These are phyloP conservation scores for Apistogramma diplotaenia DNA, from an alignment of 2,113 vertebrate genomes.

Conservation along the genomic window DNA sequence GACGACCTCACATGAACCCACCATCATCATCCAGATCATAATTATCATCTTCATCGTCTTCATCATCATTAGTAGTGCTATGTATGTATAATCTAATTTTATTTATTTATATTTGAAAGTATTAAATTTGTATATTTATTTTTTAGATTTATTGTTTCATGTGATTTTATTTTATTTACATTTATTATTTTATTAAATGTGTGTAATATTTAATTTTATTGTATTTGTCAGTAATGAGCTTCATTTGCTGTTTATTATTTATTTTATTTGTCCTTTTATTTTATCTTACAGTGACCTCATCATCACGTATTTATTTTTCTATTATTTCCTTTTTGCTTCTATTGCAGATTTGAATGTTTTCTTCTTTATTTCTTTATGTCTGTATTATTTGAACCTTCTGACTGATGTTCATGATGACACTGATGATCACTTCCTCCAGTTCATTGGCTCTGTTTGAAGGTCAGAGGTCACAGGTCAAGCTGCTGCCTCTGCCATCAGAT, in stretches of 20 bases:
- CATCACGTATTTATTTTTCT: not conserved
- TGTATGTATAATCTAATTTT: too few species aligned
- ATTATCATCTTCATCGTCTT: not conserved
- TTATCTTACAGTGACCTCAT: not conserved
- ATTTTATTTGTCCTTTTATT: not conserved
- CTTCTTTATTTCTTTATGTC: not conserved
- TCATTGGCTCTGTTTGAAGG: not conserved
- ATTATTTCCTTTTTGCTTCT: not conserved
- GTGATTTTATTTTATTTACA: too few species aligned
- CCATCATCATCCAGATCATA: not conserved
- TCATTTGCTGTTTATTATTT: not conserved
- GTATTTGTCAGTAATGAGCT: not conserved
- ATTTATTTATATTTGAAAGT: too few species aligned
- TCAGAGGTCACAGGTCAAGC: not conserved
- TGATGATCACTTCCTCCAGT: not conserved
- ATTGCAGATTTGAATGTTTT: not conserved
- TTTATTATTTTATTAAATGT: not conserved
- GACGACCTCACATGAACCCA: not conserved
- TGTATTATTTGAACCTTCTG: not conserved
- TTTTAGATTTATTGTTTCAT: too few species aligned
- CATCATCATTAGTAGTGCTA: not conserved
- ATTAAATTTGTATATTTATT: too few species aligned
- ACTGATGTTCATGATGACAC: not conserved
- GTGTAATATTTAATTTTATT: not conserved
- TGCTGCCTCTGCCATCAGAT: not conserved